A percentile compares a stretch with the other conserved stretches of the same genome.
Conservation (phyloP, 2,797 vertebrate species). For the Takifugu ocellatus region DNA sequence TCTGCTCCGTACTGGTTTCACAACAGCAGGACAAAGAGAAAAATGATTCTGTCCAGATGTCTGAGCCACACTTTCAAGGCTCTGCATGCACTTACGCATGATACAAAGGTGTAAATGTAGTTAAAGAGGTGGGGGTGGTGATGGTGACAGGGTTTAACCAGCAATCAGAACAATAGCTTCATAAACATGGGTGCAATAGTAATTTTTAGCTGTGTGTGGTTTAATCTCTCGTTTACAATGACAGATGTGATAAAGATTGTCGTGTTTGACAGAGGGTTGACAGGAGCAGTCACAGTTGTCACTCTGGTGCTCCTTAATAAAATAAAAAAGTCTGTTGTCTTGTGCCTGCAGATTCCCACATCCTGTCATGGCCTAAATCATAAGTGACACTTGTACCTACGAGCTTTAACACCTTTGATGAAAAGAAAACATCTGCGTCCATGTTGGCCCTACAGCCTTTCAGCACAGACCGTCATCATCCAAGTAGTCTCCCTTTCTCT, state of each 20-base stretch:
- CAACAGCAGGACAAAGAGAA: too few relatives aligned
- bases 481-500: conserved; percentile 63
- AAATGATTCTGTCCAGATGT: too few relatives aligned
- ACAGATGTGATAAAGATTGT: background rate
- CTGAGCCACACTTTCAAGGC: too few relatives aligned
- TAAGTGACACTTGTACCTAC: background rate
- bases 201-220: too few relatives aligned
- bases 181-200: too few relatives aligned
- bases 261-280: background rate
- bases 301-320: background rate
- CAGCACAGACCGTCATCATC: conserved; percentile 62
- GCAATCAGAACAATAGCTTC: too few relatives aligned
- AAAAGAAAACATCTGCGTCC: background rate
- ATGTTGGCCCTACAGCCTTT: background rate
- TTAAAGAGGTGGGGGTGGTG: too few relatives aligned
- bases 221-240: background rate
- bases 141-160: too few relatives aligned
- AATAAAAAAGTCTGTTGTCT: background rate
- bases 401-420: background rate
- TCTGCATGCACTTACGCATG: too few relatives aligned
- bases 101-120: too few relatives aligned
- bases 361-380: background rate
- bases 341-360: background rate
- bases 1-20: too few relatives aligned
- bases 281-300: background rate